Percentiles rank a stretch among this genome's conserved stretches.
These are phyloP conservation scores for Euclidia mi DNA, from an alignment of 2,888 invertebrate genomes.

Conservation along the genomic window DNA sequence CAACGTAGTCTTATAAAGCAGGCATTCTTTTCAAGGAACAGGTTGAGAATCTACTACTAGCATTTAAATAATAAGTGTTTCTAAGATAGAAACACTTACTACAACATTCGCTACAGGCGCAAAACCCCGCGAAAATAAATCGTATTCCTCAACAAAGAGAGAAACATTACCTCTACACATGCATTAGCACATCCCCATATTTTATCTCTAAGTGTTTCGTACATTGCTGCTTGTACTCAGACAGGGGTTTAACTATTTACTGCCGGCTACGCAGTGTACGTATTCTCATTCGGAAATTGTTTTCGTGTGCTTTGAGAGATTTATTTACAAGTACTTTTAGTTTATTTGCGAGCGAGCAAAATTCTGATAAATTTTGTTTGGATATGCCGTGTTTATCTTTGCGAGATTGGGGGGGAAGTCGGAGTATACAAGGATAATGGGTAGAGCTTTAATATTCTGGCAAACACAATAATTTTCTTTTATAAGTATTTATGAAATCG, in stretches of 20 bases:
- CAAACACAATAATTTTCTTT: not conserved
- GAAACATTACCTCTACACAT: conserved; percentile 61
- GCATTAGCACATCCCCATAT: conserved; percentile 75
- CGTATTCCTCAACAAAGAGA: conserved; percentile 41
- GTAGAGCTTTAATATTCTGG: conserved; percentile 3
- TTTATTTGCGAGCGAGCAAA: conserved; percentile 44
- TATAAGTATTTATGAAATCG: no score
- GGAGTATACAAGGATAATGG: conserved; percentile 4
- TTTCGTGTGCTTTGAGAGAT: conserved; percentile 52
- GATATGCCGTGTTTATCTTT: conserved; percentile 13
- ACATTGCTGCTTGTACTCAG: conserved; percentile 64
- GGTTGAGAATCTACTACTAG: not conserved
- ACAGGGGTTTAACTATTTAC: conserved; percentile 58
- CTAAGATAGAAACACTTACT: conserved; percentile 10
- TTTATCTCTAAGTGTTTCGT: conserved; percentile 73
- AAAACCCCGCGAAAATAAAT: conserved; percentile 30
- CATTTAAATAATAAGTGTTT: not conserved
- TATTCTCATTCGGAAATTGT: conserved; percentile 56
- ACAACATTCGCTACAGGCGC: conserved; percentile 11
- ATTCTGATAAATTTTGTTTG: conserved; percentile 44
- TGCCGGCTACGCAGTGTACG: conserved; percentile 50
- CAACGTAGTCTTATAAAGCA: no score
- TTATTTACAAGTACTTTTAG: conserved; percentile 53
- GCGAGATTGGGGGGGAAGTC: conserved; percentile 5
- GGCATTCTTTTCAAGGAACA: no score